phyloP scores from a whole-genome alignment of 2,888 invertebrate species.

The Scaptodrosophila latifasciaeformis region DNA sequence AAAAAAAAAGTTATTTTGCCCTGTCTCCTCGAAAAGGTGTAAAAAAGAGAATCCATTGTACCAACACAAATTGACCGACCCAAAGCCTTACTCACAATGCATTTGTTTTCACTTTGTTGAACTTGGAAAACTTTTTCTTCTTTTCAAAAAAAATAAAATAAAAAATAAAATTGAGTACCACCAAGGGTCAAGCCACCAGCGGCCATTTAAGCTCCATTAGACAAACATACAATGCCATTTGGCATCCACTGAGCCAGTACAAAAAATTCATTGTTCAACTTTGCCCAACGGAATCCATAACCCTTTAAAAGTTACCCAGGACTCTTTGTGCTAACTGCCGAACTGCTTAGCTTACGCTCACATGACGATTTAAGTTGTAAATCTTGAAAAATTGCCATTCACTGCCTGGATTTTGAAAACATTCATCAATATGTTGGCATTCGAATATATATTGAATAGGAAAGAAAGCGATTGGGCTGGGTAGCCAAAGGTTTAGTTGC shows the following conservation, averaged over 20 bases:
- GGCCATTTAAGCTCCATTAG: slow-evolving; percentile 56
- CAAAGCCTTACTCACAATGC: slow-evolving; percentile 27
- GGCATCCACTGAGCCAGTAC: slow-evolving; percentile 1
- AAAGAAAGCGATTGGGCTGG: too few species aligned
- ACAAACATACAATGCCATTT: slow-evolving; percentile 25
- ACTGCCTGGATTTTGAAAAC: slow-evolving; percentile 60
- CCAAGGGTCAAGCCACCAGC: slow-evolving; percentile 42
- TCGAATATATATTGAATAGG: too few species aligned
- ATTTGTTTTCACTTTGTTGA: slow-evolving; percentile 48
- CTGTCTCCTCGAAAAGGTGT: slow-evolving; percentile 19
- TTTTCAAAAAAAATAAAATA: slow-evolving; percentile 9
- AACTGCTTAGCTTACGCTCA: slow-evolving; percentile 19
- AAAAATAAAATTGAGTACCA: slow-evolving; percentile 18
- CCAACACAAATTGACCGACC: slow-evolving; percentile 11
- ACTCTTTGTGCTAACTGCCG: neutral
- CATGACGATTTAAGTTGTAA: slow-evolving; percentile 53
- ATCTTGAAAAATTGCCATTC: slow-evolving; percentile 71
- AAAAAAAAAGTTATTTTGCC: too few species aligned
- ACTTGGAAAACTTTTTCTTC: slow-evolving; percentile 38
- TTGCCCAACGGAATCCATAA: slow-evolving; percentile 25
- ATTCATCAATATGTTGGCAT: slow-evolving; percentile 57
- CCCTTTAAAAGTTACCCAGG: neutral
- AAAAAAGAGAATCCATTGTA: slow-evolving; percentile 22
- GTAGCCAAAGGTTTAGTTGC: too few species aligned
- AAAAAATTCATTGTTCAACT: slow-evolving; percentile 41